Evolutionary conservation across 2,888 invertebrate genomes (phyloP), one percentile per base, ranked within the genome.

Genomic region (Heterodera filipjevi): DNA sequence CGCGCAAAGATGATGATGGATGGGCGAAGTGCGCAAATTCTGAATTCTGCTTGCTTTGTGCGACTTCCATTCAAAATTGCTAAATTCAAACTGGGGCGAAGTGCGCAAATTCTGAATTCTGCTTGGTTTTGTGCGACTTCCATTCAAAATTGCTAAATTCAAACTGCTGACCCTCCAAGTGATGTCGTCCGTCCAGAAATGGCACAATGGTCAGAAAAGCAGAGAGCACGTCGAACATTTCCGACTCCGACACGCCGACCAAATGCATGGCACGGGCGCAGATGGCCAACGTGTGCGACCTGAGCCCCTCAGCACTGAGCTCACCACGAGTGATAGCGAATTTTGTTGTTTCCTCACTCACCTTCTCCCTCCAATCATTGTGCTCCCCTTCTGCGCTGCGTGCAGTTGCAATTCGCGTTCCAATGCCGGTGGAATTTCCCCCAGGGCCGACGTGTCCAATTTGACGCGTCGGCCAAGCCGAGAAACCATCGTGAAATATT

Each of bases 11-110:
- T 95, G 94, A 0, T 96, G 95, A 91, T 95, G 96, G 82, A 98
- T 94, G 0, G 97, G 96, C 0, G 96, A 96, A 92, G 95, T 94
- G 76, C 98, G 92, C 27, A 98, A 91, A 90, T 95, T 95, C n/a
- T n/a, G n/a, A n/a, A n/a, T n/a, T n/a, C n/a, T n/a, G n/a, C n/a
- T n/a, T n/a, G n/a, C n/a, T n/a, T n/a, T n/a, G n/a, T n/a, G n/a
- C n/a, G n/a, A n/a, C n/a, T n/a, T n/a, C n/a, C n/a, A n/a, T n/a
- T n/a, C n/a, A n/a, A n/a, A n/a, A n/a, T n/a, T n/a, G n/a, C n/a
- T n/a, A n/a, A n/a, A n/a, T n/a, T n/a, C n/a, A n/a, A n/a, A n/a
- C n/a, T n/a, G n/a, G n/a, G n/a, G n/a, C n/a, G n/a, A n/a, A n/a
- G n/a, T n/a, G n/a, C n/a, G n/a, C n/a, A n/a, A n/a, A n/a, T n/a